Conservation (phyloP, 1,140 invertebrate genomes). For the Cyrtorhinus lividipennis region DNA sequence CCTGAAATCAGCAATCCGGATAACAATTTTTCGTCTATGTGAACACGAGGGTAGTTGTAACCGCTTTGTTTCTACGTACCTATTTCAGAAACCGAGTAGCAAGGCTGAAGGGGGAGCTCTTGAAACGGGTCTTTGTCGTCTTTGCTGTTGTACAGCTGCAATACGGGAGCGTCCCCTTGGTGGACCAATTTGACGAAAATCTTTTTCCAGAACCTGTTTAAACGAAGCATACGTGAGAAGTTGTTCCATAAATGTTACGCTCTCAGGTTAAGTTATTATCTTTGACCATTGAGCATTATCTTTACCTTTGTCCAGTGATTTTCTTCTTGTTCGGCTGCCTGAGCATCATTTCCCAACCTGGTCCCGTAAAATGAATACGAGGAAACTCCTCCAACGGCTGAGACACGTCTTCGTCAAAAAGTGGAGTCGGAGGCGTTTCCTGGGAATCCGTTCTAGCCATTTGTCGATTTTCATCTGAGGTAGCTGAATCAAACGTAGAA, state of each 20-base stretch:
- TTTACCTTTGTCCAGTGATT: slow-evolving; percentile 79
- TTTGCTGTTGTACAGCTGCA: slow-evolving; percentile 71
- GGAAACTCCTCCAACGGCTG: slow-evolving; percentile 87
- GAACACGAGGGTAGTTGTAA: too few relatives aligned
- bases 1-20: slow-evolving; percentile 32
- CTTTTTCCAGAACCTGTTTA: slow-evolving; percentile 93
- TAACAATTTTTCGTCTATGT: too few relatives aligned
- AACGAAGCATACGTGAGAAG: slow-evolving; percentile 21
- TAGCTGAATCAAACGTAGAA: background rate
- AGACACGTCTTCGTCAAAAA: slow-evolving; percentile 89
- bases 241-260: too few relatives aligned
- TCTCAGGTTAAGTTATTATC: too few relatives aligned
- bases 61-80: too few relatives aligned
- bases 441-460: slow-evolving; percentile 43
- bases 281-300: too few relatives aligned
- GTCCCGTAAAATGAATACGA: slow-evolving; percentile 55
- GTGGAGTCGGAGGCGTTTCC: slow-evolving; percentile 74
- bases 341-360: slow-evolving; percentile 95
- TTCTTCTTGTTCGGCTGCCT: slow-evolving; percentile 96
- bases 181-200: slow-evolving; percentile 69
- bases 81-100: slow-evolving; percentile 82
- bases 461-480: slow-evolving; percentile 14
- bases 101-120: slow-evolving; percentile 81
- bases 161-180: slow-evolving; percentile 66
- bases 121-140: slow-evolving; percentile 84